Evolutionary conservation across 2,888 invertebrate genomes (phyloP).

Genomic region (Drosophila kanekoi): DNA sequence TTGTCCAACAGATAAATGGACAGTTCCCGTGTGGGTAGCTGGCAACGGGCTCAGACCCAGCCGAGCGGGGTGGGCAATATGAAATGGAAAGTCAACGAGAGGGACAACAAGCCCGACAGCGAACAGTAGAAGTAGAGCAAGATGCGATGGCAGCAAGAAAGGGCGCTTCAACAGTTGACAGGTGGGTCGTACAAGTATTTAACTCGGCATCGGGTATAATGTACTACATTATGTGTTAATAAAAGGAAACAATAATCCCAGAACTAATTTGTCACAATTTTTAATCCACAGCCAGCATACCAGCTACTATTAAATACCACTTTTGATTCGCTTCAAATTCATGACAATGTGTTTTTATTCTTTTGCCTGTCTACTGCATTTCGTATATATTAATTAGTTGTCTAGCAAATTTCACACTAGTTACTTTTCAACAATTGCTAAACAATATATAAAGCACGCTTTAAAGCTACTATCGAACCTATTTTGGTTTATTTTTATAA

Average conservation of each 20-base stretch:
- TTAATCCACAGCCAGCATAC: background rate
- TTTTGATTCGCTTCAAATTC: no score
- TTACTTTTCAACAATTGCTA: no score
- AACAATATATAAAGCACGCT: background rate
- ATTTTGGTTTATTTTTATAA: no score
- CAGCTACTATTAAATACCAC: no score
- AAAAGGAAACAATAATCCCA: background rate
- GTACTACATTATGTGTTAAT: background rate
- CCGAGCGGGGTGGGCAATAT: slow-evolving; percentile 11
- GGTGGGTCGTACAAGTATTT: slow-evolving; percentile 47
- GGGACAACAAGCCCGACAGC: slow-evolving; percentile 28
- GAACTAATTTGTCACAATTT: no score
- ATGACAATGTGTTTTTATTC: no score
- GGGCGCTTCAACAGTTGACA: slow-evolving; percentile 73
- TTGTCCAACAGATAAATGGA: slow-evolving; percentile 74
- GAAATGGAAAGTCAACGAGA: slow-evolving; percentile 62
- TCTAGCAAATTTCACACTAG: no score
- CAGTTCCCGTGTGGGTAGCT: slow-evolving; percentile 49
- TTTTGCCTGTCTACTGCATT: no score
- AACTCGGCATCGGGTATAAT: background rate
- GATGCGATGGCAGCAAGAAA: slow-evolving; percentile 55
- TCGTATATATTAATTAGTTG: no score
- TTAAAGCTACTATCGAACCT: background rate
- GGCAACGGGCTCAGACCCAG: slow-evolving; percentile 2
- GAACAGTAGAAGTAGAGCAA: slow-evolving; percentile 42